Conservation (phyloP, 2,113 vertebrate species). For the Artemisiospiza belli region DNA sequence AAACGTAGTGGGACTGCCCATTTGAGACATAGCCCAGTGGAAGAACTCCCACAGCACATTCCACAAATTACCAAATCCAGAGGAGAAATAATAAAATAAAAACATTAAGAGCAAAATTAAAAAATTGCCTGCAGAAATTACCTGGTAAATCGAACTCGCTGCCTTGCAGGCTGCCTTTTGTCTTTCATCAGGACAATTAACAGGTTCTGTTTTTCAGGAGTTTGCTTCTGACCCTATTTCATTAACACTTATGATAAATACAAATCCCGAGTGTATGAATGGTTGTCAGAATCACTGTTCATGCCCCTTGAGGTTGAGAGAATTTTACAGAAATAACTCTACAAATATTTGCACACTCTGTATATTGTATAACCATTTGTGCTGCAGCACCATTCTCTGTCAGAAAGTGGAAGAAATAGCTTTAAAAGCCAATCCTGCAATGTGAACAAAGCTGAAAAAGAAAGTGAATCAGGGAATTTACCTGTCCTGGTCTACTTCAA, state of each 20-base stretch:
- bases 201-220: neutral
- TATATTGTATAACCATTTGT: neutral
- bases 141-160: neutral
- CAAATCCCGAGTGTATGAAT: neutral
- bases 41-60: neutral
- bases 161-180: neutral
- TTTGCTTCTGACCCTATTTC: neutral
- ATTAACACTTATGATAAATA: neutral
- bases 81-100: neutral
- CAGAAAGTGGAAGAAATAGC: neutral
- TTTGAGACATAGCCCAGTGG: neutral
- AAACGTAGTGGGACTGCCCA: fast-evolving
- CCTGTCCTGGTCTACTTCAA: neutral
- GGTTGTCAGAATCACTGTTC: neutral
- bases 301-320: neutral
- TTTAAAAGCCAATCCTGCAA: neutral
- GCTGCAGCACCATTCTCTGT: neutral
- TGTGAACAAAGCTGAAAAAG: neutral
- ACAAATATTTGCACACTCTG: neutral
- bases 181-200: neutral
- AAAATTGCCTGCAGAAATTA: neutral
- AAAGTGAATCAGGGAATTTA: neutral
- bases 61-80: neutral
- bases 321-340: neutral
- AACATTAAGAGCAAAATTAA: neutral